Conservation (phyloP, 1,140 invertebrate genomes). For the Halotydeus destructor region DNA sequence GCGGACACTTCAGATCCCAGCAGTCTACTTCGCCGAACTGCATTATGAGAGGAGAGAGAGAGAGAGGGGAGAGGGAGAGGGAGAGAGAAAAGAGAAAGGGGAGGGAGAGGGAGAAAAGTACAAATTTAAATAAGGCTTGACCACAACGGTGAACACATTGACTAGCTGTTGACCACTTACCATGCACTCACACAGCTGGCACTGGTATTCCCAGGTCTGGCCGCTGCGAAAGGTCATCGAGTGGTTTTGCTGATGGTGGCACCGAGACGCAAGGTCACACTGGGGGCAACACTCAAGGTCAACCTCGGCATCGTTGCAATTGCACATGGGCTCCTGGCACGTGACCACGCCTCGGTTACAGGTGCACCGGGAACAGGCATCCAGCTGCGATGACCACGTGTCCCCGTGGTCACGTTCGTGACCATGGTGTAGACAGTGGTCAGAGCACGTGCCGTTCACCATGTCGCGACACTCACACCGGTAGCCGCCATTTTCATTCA, state of each 20-base stretch:
- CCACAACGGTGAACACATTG: too few relatives aligned
- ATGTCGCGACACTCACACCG: conserved; percentile 56
- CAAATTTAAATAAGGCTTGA: background rate
- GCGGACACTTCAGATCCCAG: conserved; percentile 62
- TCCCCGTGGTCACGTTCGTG: background rate
- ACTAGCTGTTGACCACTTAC: conserved; percentile 14
- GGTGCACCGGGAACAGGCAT: conserved; percentile 13
- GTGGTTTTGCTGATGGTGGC: conserved; percentile 15
- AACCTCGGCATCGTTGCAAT: conserved; percentile 13
- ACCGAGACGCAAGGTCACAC: conserved; percentile 13
- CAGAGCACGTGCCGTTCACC: background rate
- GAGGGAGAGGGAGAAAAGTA: background rate
- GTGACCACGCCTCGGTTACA: conserved; percentile 14
- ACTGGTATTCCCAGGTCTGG: conserved; percentile 17
- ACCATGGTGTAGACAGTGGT: conserved; percentile 1
- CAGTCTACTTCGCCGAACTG: conserved; percentile 69
- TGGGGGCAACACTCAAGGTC: conserved; percentile 17
- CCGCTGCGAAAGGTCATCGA: conserved; percentile 15
- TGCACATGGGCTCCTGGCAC: conserved; percentile 14
- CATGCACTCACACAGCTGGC: conserved; percentile 18
- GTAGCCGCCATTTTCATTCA: conserved; percentile 68
- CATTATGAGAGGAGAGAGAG: conserved; percentile 19
- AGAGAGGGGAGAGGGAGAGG: conserved; percentile 19
- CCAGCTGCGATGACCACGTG: background rate
- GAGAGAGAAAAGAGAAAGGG: background rate